phyloP scores from a whole-genome alignment of 2,797 vertebrate genomes.

The Falco peregrinus region DNA sequence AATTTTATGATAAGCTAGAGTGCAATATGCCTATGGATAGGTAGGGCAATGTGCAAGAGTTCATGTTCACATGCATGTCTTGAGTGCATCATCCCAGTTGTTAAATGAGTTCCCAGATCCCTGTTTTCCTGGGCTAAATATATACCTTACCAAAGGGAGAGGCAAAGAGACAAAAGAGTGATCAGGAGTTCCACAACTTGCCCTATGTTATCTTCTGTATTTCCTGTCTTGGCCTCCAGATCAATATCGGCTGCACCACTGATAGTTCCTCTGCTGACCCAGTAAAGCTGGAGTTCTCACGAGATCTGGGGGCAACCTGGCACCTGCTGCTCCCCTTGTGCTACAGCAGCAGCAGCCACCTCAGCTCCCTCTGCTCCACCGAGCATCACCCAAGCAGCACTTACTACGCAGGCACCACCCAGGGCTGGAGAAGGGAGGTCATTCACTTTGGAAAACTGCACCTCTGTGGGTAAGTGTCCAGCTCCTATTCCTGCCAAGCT shows the following conservation, averaged over 20 bases:
- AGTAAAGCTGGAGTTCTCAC: conserved; percentile 92
- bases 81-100: not conserved
- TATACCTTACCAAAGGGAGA: not conserved
- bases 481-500: not conserved
- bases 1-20: not conserved
- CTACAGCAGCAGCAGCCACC: conserved; percentile 88
- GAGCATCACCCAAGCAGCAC: conserved; percentile 95
- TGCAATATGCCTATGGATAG: not conserved
- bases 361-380: conserved; percentile 93
- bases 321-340: conserved; percentile 95
- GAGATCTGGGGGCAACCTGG: conserved; percentile 97
- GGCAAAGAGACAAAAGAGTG: not conserved
- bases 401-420: conserved; percentile 92
- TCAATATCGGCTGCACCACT: conserved; percentile 94
- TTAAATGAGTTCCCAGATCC: not conserved
- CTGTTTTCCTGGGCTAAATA: not conserved
- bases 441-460: conserved; percentile 93
- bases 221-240: conserved; percentile 74
- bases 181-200: not conserved
- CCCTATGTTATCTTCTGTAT: not conserved
- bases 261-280: conserved; percentile 91
- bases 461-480: conserved; percentile 89
- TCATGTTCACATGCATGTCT: not conserved
- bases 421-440: conserved; percentile 94
- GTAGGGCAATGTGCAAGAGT: not conserved